Conservation (phyloP, 2,888 invertebrate genomes). For the Lasioglossum vierecki region DNA sequence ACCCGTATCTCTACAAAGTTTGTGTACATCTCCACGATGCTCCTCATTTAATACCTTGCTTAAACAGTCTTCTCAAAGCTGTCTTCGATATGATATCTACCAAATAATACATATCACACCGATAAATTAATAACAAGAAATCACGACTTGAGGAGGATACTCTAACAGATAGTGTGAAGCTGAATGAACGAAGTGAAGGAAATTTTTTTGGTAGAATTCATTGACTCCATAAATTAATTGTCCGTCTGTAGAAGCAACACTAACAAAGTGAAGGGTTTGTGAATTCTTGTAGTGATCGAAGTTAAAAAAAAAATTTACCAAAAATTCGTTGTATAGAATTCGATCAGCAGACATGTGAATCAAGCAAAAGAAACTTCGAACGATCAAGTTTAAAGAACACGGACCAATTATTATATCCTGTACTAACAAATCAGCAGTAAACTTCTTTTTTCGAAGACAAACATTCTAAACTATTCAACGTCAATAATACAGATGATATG, state of each 20-base stretch:
- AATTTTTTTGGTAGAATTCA: neutral
- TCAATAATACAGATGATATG: neutral
- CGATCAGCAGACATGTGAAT: neutral
- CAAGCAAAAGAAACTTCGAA: neutral
- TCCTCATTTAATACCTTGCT: neutral
- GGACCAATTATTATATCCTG: neutral
- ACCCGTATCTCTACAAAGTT: slow-evolving; percentile 33
- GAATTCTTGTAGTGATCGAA: neutral
- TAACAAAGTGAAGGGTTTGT: neutral
- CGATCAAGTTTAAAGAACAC: neutral
- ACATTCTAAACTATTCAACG: neutral
- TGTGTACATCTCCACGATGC: slow-evolving; percentile 4
- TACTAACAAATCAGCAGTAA: neutral
- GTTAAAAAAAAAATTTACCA: neutral
- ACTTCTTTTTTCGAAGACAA: no score
- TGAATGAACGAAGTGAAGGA: neutral
- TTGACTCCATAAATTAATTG: neutral
- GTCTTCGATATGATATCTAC: neutral
- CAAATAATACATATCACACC: neutral
- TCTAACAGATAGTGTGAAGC: neutral
- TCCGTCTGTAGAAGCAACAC: neutral
- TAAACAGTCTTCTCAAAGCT: slow-evolving; percentile 15
- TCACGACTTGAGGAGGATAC: neutral
- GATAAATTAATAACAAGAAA: neutral
- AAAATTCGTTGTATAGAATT: neutral